Evolutionary conservation across 2,113 vertebrate genomes (phyloP), one percentile per base, ranked within the genome.

Genomic region (Motacilla alba): DNA sequence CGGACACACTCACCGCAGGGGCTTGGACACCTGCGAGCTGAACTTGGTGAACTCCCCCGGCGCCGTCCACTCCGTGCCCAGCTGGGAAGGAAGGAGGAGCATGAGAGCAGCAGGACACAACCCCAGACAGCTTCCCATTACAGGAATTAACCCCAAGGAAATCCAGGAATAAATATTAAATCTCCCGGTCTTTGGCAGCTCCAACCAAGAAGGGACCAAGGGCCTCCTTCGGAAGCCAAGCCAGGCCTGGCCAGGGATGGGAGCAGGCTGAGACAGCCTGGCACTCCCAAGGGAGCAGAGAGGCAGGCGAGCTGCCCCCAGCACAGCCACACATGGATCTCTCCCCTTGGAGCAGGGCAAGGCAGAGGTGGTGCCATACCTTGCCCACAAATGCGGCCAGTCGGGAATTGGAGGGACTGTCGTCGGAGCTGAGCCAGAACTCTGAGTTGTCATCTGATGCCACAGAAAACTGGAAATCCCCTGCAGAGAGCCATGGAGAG

Each of bases 41-140:
- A 99, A 99, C 91, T 99, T 99, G 98, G 98, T 99, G 98, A 99
- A 99, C 91, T 99, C 99, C 80, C 99, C 99, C 0, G 99, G 99
- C 0, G 99, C 99, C 0, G 99, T 99, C 99, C 99, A 99, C 95
- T 99, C 99, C 0, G 99, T 98, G 37, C 99, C 99, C 83, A 99
- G 98, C 99, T 97, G 92, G 97, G 98, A 95, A 62, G 55, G 53
- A 68, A 94, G 44, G 58, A 43, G 7, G 13, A 63, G 44, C 0
- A 0, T 11, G 59, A 70, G 64, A 81, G 41, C 37, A 12, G 55
- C 69, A 63, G 55, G 62, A 49, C 53, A 62, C 9, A 41, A 22
- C 49, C 20, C 7, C 41, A 63, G 6, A 77, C 59, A 66, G 44
- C 56, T 23, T 39, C 50, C 52, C 13, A 0, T 14, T 20, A 11